Base-by-base conservation (phyloP, 1,140 invertebrate genomes). In the Microplitis demolitor region DNA sequence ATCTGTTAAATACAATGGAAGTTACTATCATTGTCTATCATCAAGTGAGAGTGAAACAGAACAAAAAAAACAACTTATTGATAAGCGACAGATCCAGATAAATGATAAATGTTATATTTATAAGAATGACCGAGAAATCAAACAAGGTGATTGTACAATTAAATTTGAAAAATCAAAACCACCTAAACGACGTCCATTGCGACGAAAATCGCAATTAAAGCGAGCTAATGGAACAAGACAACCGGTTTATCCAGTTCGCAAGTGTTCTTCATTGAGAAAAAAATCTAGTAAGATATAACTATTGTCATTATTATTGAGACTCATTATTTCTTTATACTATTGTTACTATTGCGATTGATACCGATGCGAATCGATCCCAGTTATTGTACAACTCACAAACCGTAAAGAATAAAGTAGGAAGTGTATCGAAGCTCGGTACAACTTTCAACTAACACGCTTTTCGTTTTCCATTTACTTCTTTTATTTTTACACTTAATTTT, bases 161-260 rank as follows among this genome's bases (percentile, higher is more conserved):
- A 54, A 74, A 72, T 50, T 45, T n/a, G 67, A 76, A 61, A 70
- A 56, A 73, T 71, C 70, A 4, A n/a, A 56, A 16, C 56, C 76
- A 16, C 75, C 80, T 4, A 83, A 79, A 37, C 80, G 85, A 68
- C 78, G 83, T 53, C 84, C 85, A 0, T 62, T 87, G n/a, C 78
- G 83, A 9, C 76, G 84, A 72, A 85, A 84, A 60, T 86, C 85
- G 1, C 85, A 87, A 69, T 68, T 87, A 8, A 76, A 76, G 68
- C 78, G 79, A 16, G 77, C 80, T 14, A 80, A 79, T 45, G 74
- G 71, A 8, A 72, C 74, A 5, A 79, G 84, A 9, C 85, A 87
- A 63, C 86, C 86, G 6, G 85, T 87, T 66, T 87, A 84, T 72
- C 79, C 86, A 24, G 83, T 85, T 4, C 78, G 85, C 62, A 86